Evolutionary conservation across 1,140 invertebrate species (phyloP), one percentile per base, ranked within the genome.

Genomic region (Papilio helenus): DNA sequence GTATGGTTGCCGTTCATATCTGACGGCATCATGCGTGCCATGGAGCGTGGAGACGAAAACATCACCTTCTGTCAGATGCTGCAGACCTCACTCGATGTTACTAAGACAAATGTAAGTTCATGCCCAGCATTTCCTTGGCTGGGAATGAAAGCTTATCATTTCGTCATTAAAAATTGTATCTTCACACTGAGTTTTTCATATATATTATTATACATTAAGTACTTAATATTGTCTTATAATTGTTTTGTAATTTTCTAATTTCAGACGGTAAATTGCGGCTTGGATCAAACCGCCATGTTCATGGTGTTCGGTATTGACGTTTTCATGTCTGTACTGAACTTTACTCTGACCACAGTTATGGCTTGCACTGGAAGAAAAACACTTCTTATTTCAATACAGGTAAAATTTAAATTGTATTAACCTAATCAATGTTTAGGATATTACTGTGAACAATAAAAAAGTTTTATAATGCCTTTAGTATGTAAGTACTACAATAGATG

Each of bases 1-100:
- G 87, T 90, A 0, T 93, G 91, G 91, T 18, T 92, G 71, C 92
- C 92, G 0, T 92, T 82, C 76, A 90, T 94, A 2, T 77, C 86
- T 1, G 89, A 94, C 42, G 87, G 85, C 0, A 84, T 93, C 29
- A 92, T 92, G 87, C 83, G 83, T 1, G 88, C 92, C 0, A 42
- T 92, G 0, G 80, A 86, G 8, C 83, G 80, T 8, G 88, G 87
- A 2, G 84, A 91, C 1, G 73, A 79, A 2, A 81, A 83, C 20
- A 61, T 89, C 0, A 88, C 85, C 0, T 86, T 92, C 71, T 94
- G 92, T 76, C 80, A 94, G 29, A 92, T 93, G 91, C 58, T 93
- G 14, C 84, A 85, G 44, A 77, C 85, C 3, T 81, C 86, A 2
- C 79, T 87, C 14, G 92, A 91, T 68, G 76, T 78, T 7, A 90